These are phyloP conservation scores for Tangara arthus DNA, from an alignment of 2,797 vertebrate species.

Conservation along the genomic window DNA sequence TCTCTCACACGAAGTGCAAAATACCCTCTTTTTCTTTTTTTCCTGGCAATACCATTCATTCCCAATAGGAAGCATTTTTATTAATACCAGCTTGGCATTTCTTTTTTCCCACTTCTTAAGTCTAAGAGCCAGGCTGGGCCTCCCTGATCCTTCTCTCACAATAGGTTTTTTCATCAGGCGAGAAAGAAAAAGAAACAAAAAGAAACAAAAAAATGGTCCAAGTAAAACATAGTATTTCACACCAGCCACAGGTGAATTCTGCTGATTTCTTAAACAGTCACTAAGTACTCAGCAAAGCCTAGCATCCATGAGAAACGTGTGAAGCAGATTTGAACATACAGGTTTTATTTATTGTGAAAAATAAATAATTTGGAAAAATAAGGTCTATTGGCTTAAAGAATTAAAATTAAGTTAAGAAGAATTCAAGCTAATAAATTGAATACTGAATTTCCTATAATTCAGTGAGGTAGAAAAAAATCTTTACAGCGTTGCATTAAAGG, in stretches of 20 bases:
- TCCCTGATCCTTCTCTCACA: not conserved
- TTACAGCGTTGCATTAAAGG: not conserved
- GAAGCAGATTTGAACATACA: not conserved
- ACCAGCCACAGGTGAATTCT: slow-evolving; percentile 14
- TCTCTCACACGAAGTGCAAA: slow-evolving; percentile 64
- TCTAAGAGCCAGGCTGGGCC: not conserved
- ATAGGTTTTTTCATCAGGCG: not conserved
- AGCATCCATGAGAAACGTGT: not conserved
- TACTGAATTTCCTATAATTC: not conserved
- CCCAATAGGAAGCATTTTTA: slow-evolving; percentile 67
- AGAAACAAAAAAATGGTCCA: not conserved
- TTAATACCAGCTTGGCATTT: slow-evolving; percentile 67
- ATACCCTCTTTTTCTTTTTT: slow-evolving; percentile 71
- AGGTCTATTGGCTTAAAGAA: not conserved
- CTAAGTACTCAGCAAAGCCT: not conserved
- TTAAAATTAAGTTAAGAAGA: not conserved
- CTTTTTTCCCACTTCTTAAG: slow-evolving; percentile 36
- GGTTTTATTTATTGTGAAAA: not conserved
- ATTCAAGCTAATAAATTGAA: not conserved
- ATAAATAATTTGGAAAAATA: not conserved
- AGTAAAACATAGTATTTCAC: not conserved
- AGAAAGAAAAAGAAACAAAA: not conserved
- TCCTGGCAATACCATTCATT: slow-evolving; percentile 50
- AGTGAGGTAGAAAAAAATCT: not conserved
- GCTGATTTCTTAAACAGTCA: not conserved